Conservation (phyloP, 2,113 vertebrate genomes). For the Platichthys flesus region DNA sequence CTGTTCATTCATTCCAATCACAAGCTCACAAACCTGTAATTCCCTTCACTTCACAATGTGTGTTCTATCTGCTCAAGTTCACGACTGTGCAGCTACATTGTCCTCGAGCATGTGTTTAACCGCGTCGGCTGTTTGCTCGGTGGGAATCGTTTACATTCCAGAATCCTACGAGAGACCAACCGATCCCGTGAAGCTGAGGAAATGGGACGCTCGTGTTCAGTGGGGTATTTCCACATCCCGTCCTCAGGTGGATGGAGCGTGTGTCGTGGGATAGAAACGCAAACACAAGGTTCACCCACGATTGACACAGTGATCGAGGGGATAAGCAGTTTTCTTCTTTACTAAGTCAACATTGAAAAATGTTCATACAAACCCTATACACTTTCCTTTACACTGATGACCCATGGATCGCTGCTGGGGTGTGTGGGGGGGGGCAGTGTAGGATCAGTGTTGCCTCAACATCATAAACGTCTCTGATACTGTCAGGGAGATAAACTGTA, state of each 20-base stretch:
- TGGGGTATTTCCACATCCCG: constrained; percentile 8
- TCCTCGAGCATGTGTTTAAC: background rate
- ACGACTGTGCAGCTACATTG: background rate
- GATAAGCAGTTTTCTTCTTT: no score
- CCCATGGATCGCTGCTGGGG: background rate
- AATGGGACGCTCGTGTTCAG: background rate
- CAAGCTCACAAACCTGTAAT: constrained; percentile 11
- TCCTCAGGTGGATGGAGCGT: background rate
- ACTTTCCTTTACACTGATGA: background rate
- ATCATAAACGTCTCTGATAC: no score
- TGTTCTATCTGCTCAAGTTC: constrained; percentile 19
- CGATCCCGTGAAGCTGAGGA: background rate
- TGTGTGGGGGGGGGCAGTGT: no score
- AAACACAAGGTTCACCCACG: constrained; percentile 47
- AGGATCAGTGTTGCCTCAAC: no score
- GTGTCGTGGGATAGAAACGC: background rate
- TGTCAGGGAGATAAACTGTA: no score
- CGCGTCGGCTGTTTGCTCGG: background rate
- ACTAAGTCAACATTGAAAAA: no score
- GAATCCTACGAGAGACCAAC: background rate
- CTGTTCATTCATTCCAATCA: constrained; percentile 12
- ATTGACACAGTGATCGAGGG: background rate
- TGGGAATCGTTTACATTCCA: background rate
- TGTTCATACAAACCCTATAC: no score
- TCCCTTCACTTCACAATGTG: constrained; percentile 32